Conservation (phyloP, 1,140 invertebrate species). For the Drosophila pruinosa region DNA sequence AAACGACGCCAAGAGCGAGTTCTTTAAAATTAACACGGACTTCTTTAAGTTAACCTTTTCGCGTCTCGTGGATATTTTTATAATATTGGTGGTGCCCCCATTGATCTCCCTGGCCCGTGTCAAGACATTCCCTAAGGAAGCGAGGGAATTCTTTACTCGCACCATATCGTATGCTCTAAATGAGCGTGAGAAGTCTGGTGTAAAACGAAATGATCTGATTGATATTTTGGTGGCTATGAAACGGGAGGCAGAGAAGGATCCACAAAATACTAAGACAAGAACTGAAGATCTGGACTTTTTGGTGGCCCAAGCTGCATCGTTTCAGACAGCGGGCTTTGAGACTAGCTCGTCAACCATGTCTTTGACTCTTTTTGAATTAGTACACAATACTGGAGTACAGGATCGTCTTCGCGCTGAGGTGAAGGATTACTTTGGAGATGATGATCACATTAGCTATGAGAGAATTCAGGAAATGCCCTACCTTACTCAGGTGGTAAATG, state of each 20-base stretch:
- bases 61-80: conserved; percentile 82
- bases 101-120: conserved; percentile 35
- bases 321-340: conserved; percentile 90
- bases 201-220: conserved; percentile 81
- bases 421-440: conserved; percentile 80
- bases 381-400: conserved; percentile 87
- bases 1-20: conserved; percentile 82
- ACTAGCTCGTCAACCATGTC: conserved; percentile 88
- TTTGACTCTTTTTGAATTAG: conserved; percentile 87
- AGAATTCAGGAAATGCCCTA: conserved; percentile 86
- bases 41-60: conserved; percentile 84
- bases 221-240: conserved; percentile 82
- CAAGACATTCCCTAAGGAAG: conserved; percentile 56
- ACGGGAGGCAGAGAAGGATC: conserved; percentile 40
- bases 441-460: conserved; percentile 85
- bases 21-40: conserved; percentile 73
- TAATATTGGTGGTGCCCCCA: conserved; percentile 81
- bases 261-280: neutral
- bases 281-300: conserved; percentile 74
- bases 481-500: conserved; percentile 85
- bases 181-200: conserved; percentile 59
- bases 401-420: conserved; percentile 87
- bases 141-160: conserved; percentile 58
- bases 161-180: conserved; percentile 70
- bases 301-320: conserved; percentile 87